Conservation (phyloP, 2,113 vertebrate species). For the Neomonachus schauinslandi region DNA sequence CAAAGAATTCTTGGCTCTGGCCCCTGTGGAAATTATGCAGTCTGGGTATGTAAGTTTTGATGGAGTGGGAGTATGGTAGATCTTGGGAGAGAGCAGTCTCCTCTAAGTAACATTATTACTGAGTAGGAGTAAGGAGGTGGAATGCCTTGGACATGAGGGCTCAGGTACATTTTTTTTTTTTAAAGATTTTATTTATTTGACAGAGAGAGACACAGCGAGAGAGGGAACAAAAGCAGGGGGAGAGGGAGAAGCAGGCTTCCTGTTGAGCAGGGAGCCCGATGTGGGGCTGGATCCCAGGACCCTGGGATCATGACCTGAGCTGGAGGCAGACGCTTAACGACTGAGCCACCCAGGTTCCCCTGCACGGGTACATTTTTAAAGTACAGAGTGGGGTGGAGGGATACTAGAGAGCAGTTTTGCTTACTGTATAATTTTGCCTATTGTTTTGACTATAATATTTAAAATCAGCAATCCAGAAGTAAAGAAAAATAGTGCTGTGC, state of each 20-base stretch:
- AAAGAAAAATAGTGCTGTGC: conserved; percentile 5
- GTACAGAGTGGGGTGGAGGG: background rate
- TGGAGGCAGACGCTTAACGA: no score
- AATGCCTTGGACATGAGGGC: background rate
- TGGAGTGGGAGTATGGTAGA: background rate
- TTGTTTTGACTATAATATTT: conserved; percentile 3
- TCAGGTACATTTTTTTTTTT: background rate
- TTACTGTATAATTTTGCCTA: background rate
- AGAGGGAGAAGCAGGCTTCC: no score
- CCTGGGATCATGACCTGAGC: no score
- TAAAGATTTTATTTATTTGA: no score
- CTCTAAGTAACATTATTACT: background rate
- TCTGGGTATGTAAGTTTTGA: background rate
- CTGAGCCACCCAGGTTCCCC: no score
- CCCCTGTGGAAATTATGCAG: background rate
- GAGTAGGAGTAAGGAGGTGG: background rate
- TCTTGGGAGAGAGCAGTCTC: background rate
- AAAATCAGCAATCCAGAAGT: background rate
- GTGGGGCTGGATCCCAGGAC: no score
- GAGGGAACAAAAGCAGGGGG: no score
- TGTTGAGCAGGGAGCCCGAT: no score
- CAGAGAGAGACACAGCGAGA: no score
- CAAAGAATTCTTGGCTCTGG: background rate
- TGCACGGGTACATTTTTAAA: background rate
- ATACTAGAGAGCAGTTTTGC: background rate